phyloP scores from a whole-genome alignment of 2,113 vertebrate species.

The Halcyon senegalensis region DNA sequence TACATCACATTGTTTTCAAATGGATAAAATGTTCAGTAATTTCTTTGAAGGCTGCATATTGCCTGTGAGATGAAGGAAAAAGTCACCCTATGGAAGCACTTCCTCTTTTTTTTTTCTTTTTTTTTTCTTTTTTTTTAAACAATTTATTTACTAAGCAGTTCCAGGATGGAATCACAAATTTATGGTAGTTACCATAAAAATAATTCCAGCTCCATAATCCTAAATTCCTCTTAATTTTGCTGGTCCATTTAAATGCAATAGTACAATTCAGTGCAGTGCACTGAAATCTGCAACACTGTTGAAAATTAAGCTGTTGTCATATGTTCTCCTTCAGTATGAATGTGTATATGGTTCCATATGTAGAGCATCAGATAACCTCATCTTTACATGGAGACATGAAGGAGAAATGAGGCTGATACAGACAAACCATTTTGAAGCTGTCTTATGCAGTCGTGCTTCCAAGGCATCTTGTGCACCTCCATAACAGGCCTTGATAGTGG shows the following conservation, averaged over 20 bases:
- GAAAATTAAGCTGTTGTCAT: neutral
- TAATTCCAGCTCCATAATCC: neutral
- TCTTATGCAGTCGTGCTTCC: neutral
- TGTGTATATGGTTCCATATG: neutral
- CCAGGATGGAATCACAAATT: neutral
- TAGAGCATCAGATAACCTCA: neutral
- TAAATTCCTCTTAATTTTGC: neutral
- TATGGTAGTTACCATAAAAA: neutral
- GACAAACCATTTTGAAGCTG: neutral
- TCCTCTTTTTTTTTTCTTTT: neutral
- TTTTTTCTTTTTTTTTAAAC: neutral
- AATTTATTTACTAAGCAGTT: neutral
- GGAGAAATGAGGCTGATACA: neutral
- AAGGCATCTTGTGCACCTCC: neutral
- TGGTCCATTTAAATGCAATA: neutral
- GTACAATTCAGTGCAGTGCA: accelerated
- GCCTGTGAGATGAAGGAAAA: neutral
- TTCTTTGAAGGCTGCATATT: neutral
- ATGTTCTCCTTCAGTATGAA: neutral
- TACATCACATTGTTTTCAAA: neutral
- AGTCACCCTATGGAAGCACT: neutral
- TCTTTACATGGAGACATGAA: neutral
- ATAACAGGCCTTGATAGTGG: neutral
- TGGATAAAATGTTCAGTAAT: neutral
- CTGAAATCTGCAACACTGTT: neutral